Evolutionary conservation across 2,113 vertebrate genomes (phyloP).

Genomic region (Ariopsis seemanni): DNA sequence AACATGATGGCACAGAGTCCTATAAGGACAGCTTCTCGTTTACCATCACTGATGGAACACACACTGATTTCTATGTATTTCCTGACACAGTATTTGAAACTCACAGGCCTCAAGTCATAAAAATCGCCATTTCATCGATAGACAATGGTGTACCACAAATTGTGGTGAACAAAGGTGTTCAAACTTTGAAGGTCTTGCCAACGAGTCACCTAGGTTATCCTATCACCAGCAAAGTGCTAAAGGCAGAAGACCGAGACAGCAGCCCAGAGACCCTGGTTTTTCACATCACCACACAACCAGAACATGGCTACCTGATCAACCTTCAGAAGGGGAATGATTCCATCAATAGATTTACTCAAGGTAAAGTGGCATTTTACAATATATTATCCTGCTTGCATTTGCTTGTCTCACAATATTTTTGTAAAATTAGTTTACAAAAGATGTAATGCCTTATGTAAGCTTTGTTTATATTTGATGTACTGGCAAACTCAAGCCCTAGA

Average conservation of each 20-base stretch:
- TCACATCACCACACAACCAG: conserved; percentile 77
- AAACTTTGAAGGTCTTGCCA: conserved; percentile 79
- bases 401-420: not conserved
- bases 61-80: conserved; percentile 89
- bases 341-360: conserved; percentile 86
- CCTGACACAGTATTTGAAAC: conserved; percentile 90
- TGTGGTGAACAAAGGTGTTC: conserved; percentile 83
- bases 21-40: conserved; percentile 89
- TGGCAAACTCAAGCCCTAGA: not conserved
- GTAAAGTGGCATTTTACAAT: conserved; percentile 66
- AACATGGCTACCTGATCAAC: conserved; percentile 85
- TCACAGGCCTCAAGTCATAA: conserved; percentile 84
- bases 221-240: conserved; percentile 82
- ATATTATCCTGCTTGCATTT: not conserved
- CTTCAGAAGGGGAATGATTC: conserved; percentile 85
- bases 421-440: not conserved
- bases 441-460: too few relatives aligned
- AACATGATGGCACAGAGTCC: conserved; percentile 84
- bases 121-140: conserved; percentile 79
- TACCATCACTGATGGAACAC: conserved; percentile 88
- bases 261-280: conserved; percentile 73
- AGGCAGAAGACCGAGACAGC: conserved; percentile 86
- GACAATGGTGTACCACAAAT: conserved; percentile 86
- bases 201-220: conserved; percentile 83
- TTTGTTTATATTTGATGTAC: not conserved